Evolutionary conservation across 2,888 invertebrate species (phyloP).

Genomic region (Apocheima hispidaria): DNA sequence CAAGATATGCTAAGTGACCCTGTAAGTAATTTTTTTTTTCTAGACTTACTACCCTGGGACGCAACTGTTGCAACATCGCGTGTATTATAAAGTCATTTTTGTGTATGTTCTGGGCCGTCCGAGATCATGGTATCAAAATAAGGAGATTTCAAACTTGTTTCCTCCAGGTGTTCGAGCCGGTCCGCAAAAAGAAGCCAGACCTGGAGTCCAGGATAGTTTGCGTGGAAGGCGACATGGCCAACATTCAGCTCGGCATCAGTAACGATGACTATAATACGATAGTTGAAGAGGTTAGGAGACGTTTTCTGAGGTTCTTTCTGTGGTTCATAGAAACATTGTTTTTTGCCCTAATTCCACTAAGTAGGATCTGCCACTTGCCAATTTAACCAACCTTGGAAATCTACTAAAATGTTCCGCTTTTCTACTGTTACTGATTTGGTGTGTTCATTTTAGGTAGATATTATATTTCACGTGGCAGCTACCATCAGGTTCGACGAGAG

Average conservation of each 20-base stretch:
- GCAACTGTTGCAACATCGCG: too few species aligned
- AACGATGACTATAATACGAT: neutral
- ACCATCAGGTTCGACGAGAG: slow-evolving; percentile 92
- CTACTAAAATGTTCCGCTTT: too few species aligned
- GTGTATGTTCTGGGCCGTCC: too few species aligned
- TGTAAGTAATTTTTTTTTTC: slow-evolving; percentile 1
- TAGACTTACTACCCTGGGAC: too few species aligned
- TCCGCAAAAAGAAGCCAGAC: slow-evolving; percentile 32
- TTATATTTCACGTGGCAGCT: slow-evolving; percentile 72
- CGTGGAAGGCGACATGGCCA: slow-evolving; percentile 42
- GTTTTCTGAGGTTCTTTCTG: too few species aligned
- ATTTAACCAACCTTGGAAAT: too few species aligned
- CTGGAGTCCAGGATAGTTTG: slow-evolving; percentile 26
- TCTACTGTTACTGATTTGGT: neutral
- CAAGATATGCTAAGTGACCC: slow-evolving; percentile 15
- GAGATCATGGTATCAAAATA: too few species aligned
- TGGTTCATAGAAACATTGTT: too few species aligned
- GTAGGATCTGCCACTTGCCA: too few species aligned
- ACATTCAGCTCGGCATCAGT: neutral
- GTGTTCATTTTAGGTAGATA: slow-evolving; percentile 31
- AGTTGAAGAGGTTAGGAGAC: neutral
- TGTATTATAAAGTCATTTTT: too few species aligned
- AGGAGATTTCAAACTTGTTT: too few species aligned
- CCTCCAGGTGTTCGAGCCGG: slow-evolving; percentile 27
- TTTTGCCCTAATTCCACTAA: too few species aligned